A percentile compares a stretch with the other conserved stretches of the same genome.
phyloP scores from a whole-genome alignment of 2,888 invertebrate species.

The Trileptium ribeirensis region DNA sequence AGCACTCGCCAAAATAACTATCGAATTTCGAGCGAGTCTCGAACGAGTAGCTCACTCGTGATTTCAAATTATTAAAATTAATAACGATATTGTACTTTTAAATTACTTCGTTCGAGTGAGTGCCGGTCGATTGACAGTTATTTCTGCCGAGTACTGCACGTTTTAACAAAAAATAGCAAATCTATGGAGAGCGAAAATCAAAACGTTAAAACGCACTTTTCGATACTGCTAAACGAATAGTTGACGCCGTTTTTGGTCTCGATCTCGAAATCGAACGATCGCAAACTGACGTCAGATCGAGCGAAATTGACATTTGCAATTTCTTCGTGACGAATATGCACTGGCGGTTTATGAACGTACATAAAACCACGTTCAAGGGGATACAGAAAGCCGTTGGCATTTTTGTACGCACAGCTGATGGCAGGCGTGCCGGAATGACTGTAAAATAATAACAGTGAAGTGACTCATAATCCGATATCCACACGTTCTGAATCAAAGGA shows the following conservation, averaged over 20 bases:
- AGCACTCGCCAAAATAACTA: too few species aligned
- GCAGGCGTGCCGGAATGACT: constrained; percentile 77
- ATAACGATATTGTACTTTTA: too few species aligned
- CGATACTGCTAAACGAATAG: constrained; percentile 93
- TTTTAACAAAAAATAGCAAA: too few species aligned
- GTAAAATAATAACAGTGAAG: constrained; percentile 34
- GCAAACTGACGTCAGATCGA: constrained; percentile 53
- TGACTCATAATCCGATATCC: too few species aligned
- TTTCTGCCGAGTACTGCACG: too few species aligned
- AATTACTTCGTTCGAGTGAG: too few species aligned
- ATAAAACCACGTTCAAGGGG: constrained; percentile 96
- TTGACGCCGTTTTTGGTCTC: constrained; percentile 77
- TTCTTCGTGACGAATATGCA: constrained; percentile 95
- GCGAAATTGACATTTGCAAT: constrained; percentile 60
- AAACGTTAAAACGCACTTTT: constrained; percentile 71
- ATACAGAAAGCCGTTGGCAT: constrained; percentile 91
- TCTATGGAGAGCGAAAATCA: too few species aligned
- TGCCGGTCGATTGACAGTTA: too few species aligned
- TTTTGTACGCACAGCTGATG: constrained; percentile 90
- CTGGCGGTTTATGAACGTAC: constrained; percentile 94
- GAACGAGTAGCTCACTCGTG: too few species aligned
- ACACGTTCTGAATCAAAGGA: too few species aligned
- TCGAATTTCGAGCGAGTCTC: too few species aligned
- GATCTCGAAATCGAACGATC: constrained; percentile 58
- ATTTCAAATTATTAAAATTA: too few species aligned